Base-by-base conservation (phyloP, 2,113 vertebrate genomes). In the Sturnira hondurensis region DNA sequence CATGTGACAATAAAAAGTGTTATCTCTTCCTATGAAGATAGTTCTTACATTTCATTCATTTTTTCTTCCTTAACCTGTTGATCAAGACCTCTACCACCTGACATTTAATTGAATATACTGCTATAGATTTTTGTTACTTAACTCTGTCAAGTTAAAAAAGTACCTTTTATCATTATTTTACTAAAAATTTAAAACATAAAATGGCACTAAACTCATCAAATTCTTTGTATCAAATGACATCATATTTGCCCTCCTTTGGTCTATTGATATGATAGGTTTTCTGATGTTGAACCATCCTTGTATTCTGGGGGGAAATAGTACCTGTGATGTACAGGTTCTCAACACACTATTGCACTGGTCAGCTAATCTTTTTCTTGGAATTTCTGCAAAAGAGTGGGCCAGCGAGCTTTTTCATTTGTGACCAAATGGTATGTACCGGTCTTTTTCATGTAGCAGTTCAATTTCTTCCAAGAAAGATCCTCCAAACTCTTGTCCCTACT, bases 181-280 rank as follows among this genome's bases (percentile, higher is more conserved):
- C 16, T 73, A 31, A 91, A 45, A 85, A 94, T 88, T 65, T 84
- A 91, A 88, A 91, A 83, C 56, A 93, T 70, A 76, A 91, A 91
- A 78, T 67, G 54, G 45, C 41, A 93, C 22, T 87, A 45, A 86
- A 70, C 22, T 89, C 71, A 92, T 36, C 22, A 36, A 81, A 86
- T 81, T 47, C 24, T 14, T 76, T 81, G 5, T 71, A 41, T 77
- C 33, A 77, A 58, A 28, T 43, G 61, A 88, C 41, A 87, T 83
- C 58, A 41, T 52, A 24, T 45, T 84, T 88, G 67, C 31, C 63
- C 54, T 84, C 38, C 45, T 33, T 93, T 31, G 15, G 3, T 73
- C 74, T 91, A 71, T 0, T 65, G 45, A 78, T 74, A 28, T 31
- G 12, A n/a, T 0, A 77, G 31, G 19, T 16, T 91, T 43, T 84